A percentile compares a stretch with the other conserved stretches of the same genome.
phyloP scores from a whole-genome alignment of 1,140 invertebrate genomes.

The Philotrypesis tridentata region DNA sequence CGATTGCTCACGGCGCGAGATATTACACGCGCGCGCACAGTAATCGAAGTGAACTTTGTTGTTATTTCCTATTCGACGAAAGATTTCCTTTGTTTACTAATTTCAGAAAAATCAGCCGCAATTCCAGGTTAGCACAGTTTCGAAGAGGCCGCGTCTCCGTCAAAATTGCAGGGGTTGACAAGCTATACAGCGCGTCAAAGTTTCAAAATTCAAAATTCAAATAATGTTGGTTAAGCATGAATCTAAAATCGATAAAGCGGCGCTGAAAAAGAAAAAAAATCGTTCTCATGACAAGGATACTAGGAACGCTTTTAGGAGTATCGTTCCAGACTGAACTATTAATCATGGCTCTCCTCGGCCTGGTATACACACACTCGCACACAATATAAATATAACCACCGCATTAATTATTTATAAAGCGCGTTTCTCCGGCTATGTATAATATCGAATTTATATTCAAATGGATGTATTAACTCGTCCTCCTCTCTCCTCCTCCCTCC shows the following conservation, averaged over 20 bases:
- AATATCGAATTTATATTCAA: not conserved
- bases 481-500: too few species aligned
- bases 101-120: too few species aligned
- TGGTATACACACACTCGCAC: constrained; percentile 48
- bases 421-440: not conserved
- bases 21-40: too few species aligned
- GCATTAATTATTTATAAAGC: not conserved
- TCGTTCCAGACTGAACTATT: constrained; percentile 57
- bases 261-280: not conserved
- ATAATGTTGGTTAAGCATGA: not conserved
- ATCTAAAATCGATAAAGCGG: not conserved
- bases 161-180: not conserved
- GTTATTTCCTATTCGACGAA: not conserved
- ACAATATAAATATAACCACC: too few species aligned
- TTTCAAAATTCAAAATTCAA: not conserved
- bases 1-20: too few species aligned
- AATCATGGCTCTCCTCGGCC: constrained; percentile 58
- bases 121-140: too few species aligned
- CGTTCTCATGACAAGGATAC: constrained; percentile 51
- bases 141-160: not conserved
- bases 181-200: not conserved
- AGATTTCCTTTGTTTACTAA: not conserved
- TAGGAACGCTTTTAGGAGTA: constrained; percentile 49
- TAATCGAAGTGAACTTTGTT: not conserved
- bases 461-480: not conserved